These are phyloP conservation scores for Popillia japonica DNA, from an alignment of 1,140 invertebrate species.

Conservation along the genomic window DNA sequence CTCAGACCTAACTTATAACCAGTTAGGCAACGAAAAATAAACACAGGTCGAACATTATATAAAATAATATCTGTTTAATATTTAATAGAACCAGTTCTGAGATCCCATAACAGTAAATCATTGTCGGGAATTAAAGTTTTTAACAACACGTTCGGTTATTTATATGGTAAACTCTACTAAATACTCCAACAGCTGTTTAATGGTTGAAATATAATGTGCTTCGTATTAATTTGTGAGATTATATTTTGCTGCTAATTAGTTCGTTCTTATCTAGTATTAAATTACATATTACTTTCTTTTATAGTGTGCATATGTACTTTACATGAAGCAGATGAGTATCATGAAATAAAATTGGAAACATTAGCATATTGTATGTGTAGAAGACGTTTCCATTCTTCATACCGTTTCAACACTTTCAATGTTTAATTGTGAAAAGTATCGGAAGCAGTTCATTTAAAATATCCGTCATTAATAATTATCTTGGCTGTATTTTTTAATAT, in stretches of 20 bases:
- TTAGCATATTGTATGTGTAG: too few species aligned
- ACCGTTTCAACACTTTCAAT: too few species aligned
- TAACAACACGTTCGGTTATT: slow-evolving; percentile 53
- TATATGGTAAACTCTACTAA: slow-evolving; percentile 51
- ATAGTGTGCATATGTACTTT: background rate
- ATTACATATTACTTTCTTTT: background rate
- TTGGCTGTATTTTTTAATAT: too few species aligned
- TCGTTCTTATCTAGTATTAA: slow-evolving; percentile 37
- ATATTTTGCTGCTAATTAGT: slow-evolving; percentile 54
- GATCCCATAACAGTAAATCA: slow-evolving; percentile 55
- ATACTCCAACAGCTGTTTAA: slow-evolving; percentile 53
- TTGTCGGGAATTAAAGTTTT: slow-evolving; percentile 55
- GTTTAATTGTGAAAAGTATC: too few species aligned
- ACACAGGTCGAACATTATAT: slow-evolving; percentile 53
- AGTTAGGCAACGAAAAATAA: slow-evolving; percentile 50
- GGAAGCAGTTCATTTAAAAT: too few species aligned
- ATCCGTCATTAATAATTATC: too few species aligned
- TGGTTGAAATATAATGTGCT: slow-evolving; percentile 56
- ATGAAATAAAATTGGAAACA: too few species aligned
- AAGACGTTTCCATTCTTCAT: too few species aligned
- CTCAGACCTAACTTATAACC: slow-evolving; percentile 42
- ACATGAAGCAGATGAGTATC: background rate
- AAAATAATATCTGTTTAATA: slow-evolving; percentile 58
- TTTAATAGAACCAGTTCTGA: slow-evolving; percentile 56
- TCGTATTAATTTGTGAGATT: slow-evolving; percentile 56